phyloP scores from a whole-genome alignment of 2,888 invertebrate species.

The Polietes domitor region DNA sequence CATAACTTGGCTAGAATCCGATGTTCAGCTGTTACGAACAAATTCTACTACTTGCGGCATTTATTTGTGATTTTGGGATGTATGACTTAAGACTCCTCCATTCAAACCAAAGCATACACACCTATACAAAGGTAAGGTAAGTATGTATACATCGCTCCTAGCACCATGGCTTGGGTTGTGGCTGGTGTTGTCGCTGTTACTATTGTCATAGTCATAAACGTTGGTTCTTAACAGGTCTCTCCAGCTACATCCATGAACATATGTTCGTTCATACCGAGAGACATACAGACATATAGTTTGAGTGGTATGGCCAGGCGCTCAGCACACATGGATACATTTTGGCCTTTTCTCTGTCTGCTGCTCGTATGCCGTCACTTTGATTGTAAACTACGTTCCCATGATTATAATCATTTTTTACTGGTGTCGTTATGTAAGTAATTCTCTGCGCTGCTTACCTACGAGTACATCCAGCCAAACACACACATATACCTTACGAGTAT shows the following conservation, averaged over 20 bases:
- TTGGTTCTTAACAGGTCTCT: conserved; percentile 54
- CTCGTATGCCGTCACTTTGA: conserved; percentile 20
- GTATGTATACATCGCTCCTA: conserved; percentile 1
- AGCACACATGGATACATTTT: conserved; percentile 12
- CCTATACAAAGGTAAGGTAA: background rate
- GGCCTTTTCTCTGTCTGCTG: conserved; percentile 7
- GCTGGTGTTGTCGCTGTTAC: conserved; percentile 26
- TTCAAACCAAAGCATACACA: background rate
- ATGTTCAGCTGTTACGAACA: background rate
- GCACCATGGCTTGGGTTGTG: background rate
- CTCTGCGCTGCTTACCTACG: background rate
- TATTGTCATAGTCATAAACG: conserved; percentile 52
- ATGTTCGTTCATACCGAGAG: background rate
- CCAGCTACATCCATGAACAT: background rate
- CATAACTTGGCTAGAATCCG: background rate
- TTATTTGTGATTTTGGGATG: conserved; percentile 35
- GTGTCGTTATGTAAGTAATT: background rate
- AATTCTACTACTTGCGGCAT: conserved; percentile 55
- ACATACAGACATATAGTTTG: background rate
- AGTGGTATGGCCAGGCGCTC: background rate
- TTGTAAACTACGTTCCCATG: conserved; percentile 58
- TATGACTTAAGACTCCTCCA: background rate
- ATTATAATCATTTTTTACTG: conserved; percentile 53
- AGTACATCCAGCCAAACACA: background rate
- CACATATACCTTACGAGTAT: background rate